Base-by-base conservation (phyloP, 2,797 vertebrate genomes). In the Mormyrops boulengeri region DNA sequence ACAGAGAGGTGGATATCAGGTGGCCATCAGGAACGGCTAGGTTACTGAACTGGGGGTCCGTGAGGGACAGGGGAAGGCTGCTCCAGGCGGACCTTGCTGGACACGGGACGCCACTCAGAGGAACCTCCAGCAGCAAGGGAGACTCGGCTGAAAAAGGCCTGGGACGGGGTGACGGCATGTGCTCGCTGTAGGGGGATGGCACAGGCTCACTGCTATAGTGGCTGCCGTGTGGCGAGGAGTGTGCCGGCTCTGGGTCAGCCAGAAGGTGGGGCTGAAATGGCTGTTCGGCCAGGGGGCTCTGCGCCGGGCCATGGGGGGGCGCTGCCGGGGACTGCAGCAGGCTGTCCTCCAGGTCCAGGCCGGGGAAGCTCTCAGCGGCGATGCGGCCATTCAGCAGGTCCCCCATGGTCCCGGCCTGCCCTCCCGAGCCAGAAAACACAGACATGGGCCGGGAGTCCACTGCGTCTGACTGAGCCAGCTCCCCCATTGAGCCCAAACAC, bases 131-230 rank as follows among this genome's bases (percentile, higher is more conserved):
- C 85, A 99, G 96, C 91, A 99, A 96, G 90, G 97, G 97, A 90
- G 97, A 95, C 92, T 99, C 98, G 89, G 97, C 95, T 91, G 97
- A 97, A 93, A 98, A 99, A 89, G 98, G 95, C 93, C 95, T 90
- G 91, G 97, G 93, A 77, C 97, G 97, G 92, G 98, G 97, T 87
- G 98, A 98, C 90, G 97, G 97, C 93, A 98, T 98, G 93, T 98
- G 97, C 95, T 99, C 98, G 55, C 97, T 98, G 94, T 99, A 99
- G 11, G 98, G 98, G 90, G 98, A 98, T 89, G 98, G 96, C 95
- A 98, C 97, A 26, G 97, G 98, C 96, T 99, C 98, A 19, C 97
- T 97, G 94, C 97, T 96, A 92, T 98, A 99, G 97, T 98, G 98
- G 96, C 97, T 97, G 96, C 97, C 97, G 90, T 97, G 97, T 91